Percentiles rank a stretch among this genome's conserved stretches.
These are phyloP conservation scores for Xenotilapia longispinis DNA, from an alignment of 2,113 vertebrate species.

Conservation along the genomic window DNA sequence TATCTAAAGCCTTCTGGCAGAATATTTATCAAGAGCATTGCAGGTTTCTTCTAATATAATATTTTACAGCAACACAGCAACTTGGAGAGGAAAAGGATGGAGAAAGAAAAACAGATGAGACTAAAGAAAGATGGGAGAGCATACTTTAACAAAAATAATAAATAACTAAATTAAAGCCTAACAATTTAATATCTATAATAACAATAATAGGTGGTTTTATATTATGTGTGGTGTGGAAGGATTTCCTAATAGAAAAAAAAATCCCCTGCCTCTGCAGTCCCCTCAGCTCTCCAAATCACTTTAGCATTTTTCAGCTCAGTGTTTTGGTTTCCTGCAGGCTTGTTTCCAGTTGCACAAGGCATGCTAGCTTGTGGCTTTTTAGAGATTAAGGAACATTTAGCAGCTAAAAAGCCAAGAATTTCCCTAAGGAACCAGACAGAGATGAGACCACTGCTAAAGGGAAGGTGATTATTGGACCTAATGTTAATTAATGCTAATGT, in stretches of 20 bases:
- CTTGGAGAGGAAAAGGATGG: neutral
- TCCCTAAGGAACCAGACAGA: neutral
- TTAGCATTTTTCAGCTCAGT: neutral
- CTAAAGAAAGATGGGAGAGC: neutral
- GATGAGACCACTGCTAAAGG: neutral
- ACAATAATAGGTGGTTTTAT: neutral
- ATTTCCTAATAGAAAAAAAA: neutral
- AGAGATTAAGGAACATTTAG: neutral
- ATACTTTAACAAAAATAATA: neutral
- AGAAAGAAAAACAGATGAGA: neutral
- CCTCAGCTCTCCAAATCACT: neutral
- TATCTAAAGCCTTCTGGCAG: neutral
- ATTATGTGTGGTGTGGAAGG: neutral
- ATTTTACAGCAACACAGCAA: neutral
- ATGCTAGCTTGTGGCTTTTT: neutral
- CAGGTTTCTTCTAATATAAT: neutral
- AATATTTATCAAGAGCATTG: constrained; percentile 6
- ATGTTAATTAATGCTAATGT: neutral
- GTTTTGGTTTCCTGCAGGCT: neutral
- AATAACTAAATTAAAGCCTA: neutral
- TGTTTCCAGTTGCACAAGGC: neutral
- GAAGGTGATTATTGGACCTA: neutral
- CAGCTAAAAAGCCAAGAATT: neutral
- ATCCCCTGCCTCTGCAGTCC: neutral
- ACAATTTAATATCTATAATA: neutral